A percentile compares a stretch with the other conserved stretches of the same genome.
Conservation (phyloP, 2,797 vertebrate genomes). For the Morus bassanus region DNA sequence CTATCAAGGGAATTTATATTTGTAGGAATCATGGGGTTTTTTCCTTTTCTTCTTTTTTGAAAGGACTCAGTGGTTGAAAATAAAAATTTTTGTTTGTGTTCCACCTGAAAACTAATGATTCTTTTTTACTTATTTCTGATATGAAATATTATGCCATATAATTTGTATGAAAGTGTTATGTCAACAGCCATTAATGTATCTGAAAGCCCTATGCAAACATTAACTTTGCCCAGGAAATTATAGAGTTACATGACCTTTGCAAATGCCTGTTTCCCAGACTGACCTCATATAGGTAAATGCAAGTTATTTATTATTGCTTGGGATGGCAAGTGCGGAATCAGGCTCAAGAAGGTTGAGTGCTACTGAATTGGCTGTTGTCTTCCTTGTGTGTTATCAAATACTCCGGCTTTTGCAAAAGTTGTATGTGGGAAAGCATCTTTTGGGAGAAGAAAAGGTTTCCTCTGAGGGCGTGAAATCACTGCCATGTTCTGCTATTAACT, state of each 20-base stretch:
- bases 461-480: background rate
- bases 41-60: background rate
- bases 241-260: background rate
- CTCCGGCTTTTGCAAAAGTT: background rate
- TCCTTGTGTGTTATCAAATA: background rate
- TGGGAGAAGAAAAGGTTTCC: background rate
- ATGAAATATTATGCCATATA: background rate
- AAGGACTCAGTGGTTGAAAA: background rate
- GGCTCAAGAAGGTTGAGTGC: background rate
- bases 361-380: background rate
- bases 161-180: background rate
- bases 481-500: background rate
- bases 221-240: background rate
- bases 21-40: background rate
- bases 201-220: background rate
- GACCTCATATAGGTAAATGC: background rate
- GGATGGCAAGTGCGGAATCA: background rate
- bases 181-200: background rate
- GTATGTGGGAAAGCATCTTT: background rate
- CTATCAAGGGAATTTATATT: background rate
- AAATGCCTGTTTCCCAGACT: background rate
- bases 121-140: background rate
- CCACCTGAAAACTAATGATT: background rate
- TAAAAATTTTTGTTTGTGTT: background rate
- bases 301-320: background rate